Evolutionary conservation across 2,113 vertebrate genomes (phyloP), one percentile per base, ranked within the genome.

Genomic region (Caretta caretta): DNA sequence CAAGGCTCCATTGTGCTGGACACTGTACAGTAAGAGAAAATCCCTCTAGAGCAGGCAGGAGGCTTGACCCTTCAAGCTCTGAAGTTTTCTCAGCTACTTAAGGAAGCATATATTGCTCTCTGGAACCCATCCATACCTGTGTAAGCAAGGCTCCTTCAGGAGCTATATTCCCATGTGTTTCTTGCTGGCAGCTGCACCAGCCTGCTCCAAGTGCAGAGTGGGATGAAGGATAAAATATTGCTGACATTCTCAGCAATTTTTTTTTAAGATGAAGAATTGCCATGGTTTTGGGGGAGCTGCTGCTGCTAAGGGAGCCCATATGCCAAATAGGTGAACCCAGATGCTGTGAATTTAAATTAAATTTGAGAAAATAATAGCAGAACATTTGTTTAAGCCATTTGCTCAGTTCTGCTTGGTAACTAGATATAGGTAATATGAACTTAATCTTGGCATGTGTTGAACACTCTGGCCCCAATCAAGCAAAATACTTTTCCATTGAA

Each of bases 41-140:
- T 0, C 2, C 48, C 49, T 13, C 79, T n/a, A 5, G 11, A 87
- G 42, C 54, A 42, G 29, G 29, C 29, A 35, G 59, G 29, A 31
- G 29, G 13, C 59, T 62, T 62, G 31, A 62, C 13, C 13, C 12
- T 35, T 29, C 59, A 62, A 62, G 29, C 29, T 62, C 29, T 6
- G 7, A 54, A 62, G 59, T 62, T 31, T 62, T 62, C 29, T 62
- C 29, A 62, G 13, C 7, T 62, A 29, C 59, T 62, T 35, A 62
- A 62, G 59, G 16, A n/a, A 65, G 24, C 24, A 76, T 24, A 13
- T 10, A 46, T 25, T 76, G 22, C 38, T 76, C 22, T 76, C 42
- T 46, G 22, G 72, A n/a, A 22, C 38, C 72, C 38, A 76, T 46
- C n/a, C 11, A 12, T 46, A 76, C 19, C 20, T 46, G 6, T 46